Percentiles rank a stretch among this genome's conserved stretches.
phyloP scores from a whole-genome alignment of 2,888 invertebrate species.

The Acleris literana region DNA sequence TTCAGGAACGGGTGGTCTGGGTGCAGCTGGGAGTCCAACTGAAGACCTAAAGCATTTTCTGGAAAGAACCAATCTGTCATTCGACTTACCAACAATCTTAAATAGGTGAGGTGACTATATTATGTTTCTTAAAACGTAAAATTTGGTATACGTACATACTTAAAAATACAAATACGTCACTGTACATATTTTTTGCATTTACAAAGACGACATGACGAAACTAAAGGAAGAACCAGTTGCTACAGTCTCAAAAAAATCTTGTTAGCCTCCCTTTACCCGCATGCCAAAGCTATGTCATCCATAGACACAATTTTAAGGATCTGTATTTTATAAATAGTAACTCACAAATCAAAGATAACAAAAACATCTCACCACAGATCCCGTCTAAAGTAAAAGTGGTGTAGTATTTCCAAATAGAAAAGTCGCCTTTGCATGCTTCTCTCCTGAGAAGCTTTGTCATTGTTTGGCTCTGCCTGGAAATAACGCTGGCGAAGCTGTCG shows the following conservation, averaged over 20 bases:
- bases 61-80: not conserved
- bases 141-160: too few species aligned
- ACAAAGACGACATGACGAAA: too few species aligned
- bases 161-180: too few species aligned
- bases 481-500: not conserved
- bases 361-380: constrained; percentile 1
- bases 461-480: not conserved
- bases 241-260: too few species aligned
- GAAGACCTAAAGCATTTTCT: constrained; percentile 4
- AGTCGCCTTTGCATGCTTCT: not conserved
- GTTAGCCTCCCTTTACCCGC: too few species aligned
- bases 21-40: not conserved
- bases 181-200: too few species aligned
- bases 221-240: too few species aligned
- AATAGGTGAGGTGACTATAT: too few species aligned
- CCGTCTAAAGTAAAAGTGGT: constrained; percentile 8
- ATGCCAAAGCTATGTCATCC: too few species aligned
- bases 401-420: constrained; percentile 6
- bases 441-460: not conserved
- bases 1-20: constrained; percentile 1
- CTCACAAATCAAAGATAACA: not conserved
- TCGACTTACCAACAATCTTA: too few species aligned
- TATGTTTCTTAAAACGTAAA: too few species aligned
- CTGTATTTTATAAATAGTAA: not conserved
- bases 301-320: too few species aligned